These are phyloP conservation scores for Lepidurus arcticus DNA, from an alignment of 1,140 invertebrate genomes.

Conservation along the genomic window DNA sequence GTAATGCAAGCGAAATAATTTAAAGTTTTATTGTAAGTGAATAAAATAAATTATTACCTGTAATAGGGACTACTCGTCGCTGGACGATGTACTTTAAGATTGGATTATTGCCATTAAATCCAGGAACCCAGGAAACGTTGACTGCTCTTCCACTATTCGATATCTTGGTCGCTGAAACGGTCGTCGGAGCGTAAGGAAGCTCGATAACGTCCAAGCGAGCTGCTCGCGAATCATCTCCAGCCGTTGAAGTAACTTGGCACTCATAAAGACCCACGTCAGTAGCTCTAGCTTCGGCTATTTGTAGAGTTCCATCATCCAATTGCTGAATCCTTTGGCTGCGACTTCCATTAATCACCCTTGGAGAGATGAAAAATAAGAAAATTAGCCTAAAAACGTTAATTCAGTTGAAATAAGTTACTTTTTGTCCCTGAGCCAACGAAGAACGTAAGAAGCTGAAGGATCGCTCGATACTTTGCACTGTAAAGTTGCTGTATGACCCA, in stretches of 20 bases:
- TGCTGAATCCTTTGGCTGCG: slow-evolving; percentile 58
- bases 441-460: slow-evolving; percentile 77
- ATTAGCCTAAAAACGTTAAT: background rate
- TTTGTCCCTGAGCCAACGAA: slow-evolving; percentile 85
- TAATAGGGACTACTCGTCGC: slow-evolving; percentile 75
- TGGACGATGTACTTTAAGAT: slow-evolving; percentile 90
- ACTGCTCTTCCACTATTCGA: slow-evolving; percentile 50
- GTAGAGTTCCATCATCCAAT: slow-evolving; percentile 66
- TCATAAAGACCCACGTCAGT: slow-evolving; percentile 65
- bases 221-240: slow-evolving; percentile 82
- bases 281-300: slow-evolving; percentile 71
- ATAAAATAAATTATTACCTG: slow-evolving; percentile 53
- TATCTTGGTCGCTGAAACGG: slow-evolving; percentile 65
- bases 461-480: slow-evolving; percentile 92
- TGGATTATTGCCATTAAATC: slow-evolving; percentile 94
- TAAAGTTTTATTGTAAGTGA: too few relatives aligned
- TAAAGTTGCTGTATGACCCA: slow-evolving; percentile 82
- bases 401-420: slow-evolving; percentile 53
- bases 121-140: slow-evolving; percentile 88
- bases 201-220: slow-evolving; percentile 85
- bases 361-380: slow-evolving; percentile 3
- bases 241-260: slow-evolving; percentile 74
- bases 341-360: slow-evolving; percentile 51
- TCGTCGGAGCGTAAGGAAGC: slow-evolving; percentile 83
- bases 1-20: background rate